Base-by-base conservation (phyloP, 2,113 vertebrate species). In the Nesospiza acunhae region DNA sequence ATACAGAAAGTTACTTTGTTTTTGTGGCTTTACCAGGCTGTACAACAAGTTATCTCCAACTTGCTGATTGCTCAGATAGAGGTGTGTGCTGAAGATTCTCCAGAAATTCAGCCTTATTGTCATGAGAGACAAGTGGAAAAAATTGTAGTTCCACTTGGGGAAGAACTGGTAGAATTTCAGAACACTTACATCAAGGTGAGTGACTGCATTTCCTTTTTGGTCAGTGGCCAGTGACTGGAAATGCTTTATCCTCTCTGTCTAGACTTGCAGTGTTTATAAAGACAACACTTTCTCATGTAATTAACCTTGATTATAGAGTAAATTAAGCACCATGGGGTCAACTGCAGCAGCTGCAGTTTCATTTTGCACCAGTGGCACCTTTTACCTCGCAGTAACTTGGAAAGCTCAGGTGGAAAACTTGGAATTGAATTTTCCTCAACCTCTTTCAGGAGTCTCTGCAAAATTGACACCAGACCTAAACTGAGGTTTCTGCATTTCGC, bases 31-130 rank as follows among this genome's bases (percentile, higher is more conserved):
- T 15, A 1, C 18, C 75, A 99, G 99, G 98, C 99, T 5, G 99
- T 99, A 84, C 99, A 99, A 96, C 98, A 99, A n/a, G 99, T 99
- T 31, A 98, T 99, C 94, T 99, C 99, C 79, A 99, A 99, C 94
- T 81, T 99, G 46, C 98, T 99, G 75, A 99, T 99, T 82, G 98
- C 99, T 30, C 99, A 98, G 91, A 98, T 99, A 50, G 99, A 99
- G 94, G 96, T 99, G 21, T 98, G 99, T 37, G 98, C 98, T 28
- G 99, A 99, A 31, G 99, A 99, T 62, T 99, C 99, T 50, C 98
- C 98, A 0, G 99, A 99, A 76, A 98, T 99, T 87, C 98, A 96
- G 95, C 98, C 99, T 27, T 99, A 99, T 20, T 99, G 98, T 31
- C 98, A 99, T 15, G 98, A 98, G 87, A 98, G 99, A 55, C 98